phyloP scores from a whole-genome alignment of 35 echinoderm and acorn worm species.

The Heliocidaris erythrogramma region DNA sequence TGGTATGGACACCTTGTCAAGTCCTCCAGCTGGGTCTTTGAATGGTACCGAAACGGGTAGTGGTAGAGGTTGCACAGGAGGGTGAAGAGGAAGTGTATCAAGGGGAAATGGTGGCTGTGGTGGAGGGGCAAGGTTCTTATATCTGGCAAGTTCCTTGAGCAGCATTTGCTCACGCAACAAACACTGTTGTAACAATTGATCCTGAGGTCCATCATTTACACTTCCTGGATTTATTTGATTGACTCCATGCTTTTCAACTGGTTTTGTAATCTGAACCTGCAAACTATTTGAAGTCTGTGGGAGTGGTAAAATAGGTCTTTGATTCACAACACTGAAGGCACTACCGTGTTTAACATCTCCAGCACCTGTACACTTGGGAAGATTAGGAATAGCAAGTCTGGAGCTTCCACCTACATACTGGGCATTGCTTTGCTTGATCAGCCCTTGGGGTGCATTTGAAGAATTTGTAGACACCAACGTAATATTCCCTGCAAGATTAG shows the following conservation, averaged over 20 bases:
- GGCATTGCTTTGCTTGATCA: neutral
- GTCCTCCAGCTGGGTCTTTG: neutral
- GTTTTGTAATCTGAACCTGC: neutral
- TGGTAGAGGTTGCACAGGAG: neutral
- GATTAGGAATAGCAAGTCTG: neutral
- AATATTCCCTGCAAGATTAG: neutral
- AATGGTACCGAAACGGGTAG: neutral
- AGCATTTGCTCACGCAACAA: neutral
- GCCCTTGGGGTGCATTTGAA: neutral
- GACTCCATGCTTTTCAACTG: neutral
- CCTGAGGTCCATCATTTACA: neutral
- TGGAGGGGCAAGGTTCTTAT: neutral
- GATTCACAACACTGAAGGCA: neutral
- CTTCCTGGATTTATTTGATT: neutral
- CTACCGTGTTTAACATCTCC: neutral
- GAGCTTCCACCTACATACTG: neutral
- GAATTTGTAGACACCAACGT: neutral
- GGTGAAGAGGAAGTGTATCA: neutral
- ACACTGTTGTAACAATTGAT: neutral
- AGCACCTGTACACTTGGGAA: neutral
- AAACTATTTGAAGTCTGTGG: neutral
- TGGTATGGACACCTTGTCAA: neutral
- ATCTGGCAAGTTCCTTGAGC: neutral
- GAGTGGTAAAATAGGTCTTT: neutral
- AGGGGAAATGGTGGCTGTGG: neutral